phyloP scores from a whole-genome alignment of 2,888 invertebrate species.

The Syrista parreyssii region DNA sequence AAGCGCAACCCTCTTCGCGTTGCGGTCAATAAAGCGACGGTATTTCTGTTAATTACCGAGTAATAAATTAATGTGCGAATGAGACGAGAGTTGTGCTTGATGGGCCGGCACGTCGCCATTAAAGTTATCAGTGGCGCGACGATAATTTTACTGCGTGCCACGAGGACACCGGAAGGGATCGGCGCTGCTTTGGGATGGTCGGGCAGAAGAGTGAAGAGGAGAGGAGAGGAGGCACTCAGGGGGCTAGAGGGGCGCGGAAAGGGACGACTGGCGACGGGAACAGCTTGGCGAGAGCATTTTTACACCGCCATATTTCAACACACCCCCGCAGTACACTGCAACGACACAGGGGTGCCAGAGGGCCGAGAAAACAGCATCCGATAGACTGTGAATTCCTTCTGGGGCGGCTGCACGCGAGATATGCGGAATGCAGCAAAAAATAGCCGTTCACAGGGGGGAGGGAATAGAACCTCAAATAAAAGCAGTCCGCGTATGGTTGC shows the following conservation, averaged over 20 bases:
- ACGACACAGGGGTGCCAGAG: too few species aligned
- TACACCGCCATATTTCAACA: neutral
- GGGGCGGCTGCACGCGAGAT: neutral
- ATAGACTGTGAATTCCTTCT: slow-evolving; percentile 2
- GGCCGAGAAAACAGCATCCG: neutral
- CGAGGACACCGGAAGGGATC: neutral
- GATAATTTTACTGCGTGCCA: neutral
- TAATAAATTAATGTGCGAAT: neutral
- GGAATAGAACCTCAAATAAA: neutral
- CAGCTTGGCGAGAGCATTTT: slow-evolving; percentile 1
- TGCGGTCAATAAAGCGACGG: too few species aligned
- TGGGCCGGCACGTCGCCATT: neutral
- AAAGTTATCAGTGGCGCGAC: neutral
- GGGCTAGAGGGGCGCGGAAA: neutral
- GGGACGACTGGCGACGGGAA: neutral
- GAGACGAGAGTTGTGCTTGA: neutral
- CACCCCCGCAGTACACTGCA: neutral
- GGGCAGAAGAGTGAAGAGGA: neutral
- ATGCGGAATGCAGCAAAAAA: neutral
- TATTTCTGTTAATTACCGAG: neutral
- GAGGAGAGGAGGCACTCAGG: neutral
- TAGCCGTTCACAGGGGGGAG: neutral
- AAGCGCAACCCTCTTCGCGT: too few species aligned
- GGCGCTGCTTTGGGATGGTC: neutral
- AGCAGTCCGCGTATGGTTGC: neutral